Percentiles rank a stretch among this genome's conserved stretches.
phyloP scores from a whole-genome alignment of 2,888 invertebrate genomes.

The Oxystoma pomonae region DNA sequence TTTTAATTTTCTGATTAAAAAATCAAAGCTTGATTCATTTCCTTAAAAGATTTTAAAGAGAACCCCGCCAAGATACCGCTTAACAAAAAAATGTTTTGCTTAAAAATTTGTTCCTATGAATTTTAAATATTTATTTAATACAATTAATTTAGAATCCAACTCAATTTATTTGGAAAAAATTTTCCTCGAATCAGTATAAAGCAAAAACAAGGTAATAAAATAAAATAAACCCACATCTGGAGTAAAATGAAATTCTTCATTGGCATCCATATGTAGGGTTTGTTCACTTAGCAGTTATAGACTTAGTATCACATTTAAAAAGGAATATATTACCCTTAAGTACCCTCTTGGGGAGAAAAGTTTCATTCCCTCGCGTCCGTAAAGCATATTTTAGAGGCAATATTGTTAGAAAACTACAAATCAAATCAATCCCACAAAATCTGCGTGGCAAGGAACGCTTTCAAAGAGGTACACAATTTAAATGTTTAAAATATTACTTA shows the following conservation, averaged over 20 bases:
- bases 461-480: conserved; percentile 24
- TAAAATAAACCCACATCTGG: background rate
- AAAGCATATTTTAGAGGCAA: conserved; percentile 36
- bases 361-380: conserved; percentile 27
- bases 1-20: no score
- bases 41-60: no score
- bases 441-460: conserved; percentile 30
- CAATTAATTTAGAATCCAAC: no score
- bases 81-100: no score
- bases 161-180: no score
- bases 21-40: no score
- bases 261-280: conserved; percentile 20
- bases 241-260: conserved; percentile 19
- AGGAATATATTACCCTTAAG: conserved; percentile 30
- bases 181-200: no score
- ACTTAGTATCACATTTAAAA: conserved; percentile 29
- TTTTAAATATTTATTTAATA: no score
- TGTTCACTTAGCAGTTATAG: conserved; percentile 20
- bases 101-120: no score
- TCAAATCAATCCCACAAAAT: conserved; percentile 47
- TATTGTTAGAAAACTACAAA: conserved; percentile 47
- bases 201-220: background rate
- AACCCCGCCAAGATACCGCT: no score
- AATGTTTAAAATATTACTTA: conserved; percentile 27
- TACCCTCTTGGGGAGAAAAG: conserved; percentile 31